These are phyloP conservation scores for Lissocephala sabroskyi DNA, from an alignment of 2,888 invertebrate species.

Conservation along the genomic window DNA sequence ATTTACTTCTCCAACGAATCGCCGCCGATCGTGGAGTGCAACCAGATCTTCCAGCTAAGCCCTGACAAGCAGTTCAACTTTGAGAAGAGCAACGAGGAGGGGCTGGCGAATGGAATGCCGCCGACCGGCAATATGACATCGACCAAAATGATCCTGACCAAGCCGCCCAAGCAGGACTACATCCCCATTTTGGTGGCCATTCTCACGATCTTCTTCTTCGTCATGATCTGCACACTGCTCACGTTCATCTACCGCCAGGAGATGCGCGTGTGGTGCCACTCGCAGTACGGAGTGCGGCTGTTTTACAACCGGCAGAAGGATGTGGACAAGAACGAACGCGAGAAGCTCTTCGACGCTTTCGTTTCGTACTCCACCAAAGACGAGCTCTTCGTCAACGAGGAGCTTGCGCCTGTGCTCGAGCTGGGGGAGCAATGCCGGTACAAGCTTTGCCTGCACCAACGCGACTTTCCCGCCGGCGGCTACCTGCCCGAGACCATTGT, in stretches of 20 bases:
- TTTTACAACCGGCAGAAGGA: conserved; percentile 82
- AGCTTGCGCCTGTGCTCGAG: conserved; percentile 90
- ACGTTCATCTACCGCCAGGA: conserved; percentile 87
- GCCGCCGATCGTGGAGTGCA: conserved; percentile 60
- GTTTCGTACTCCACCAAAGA: conserved; percentile 95
- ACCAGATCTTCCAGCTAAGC: conserved; percentile 47
- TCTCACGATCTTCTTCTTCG: conserved; percentile 82
- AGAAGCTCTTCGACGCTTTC: conserved; percentile 94
- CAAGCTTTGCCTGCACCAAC: conserved; percentile 91
- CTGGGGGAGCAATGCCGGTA: conserved; percentile 82
- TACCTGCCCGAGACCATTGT: conserved; percentile 94
- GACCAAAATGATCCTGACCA: conserved; percentile 74
- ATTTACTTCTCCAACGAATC: conserved; percentile 45
- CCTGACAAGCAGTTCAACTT: conserved; percentile 37
- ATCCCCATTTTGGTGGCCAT: conserved; percentile 85
- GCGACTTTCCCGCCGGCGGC: conserved; percentile 90
- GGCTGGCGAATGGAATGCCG: background rate
- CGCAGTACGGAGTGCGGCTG: conserved; percentile 85
- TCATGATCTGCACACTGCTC: conserved; percentile 83
- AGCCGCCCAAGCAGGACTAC: conserved; percentile 81
- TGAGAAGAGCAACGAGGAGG: conserved; percentile 34
- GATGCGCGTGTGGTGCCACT: conserved; percentile 89
- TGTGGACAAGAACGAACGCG: conserved; percentile 86
- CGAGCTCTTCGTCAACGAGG: conserved; percentile 90
- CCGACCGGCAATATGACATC: conserved; percentile 78